Evolutionary conservation across 2,797 vertebrate species (phyloP), one percentile per base, ranked within the genome.

Genomic region (Phrynocephalus vlangalii): DNA sequence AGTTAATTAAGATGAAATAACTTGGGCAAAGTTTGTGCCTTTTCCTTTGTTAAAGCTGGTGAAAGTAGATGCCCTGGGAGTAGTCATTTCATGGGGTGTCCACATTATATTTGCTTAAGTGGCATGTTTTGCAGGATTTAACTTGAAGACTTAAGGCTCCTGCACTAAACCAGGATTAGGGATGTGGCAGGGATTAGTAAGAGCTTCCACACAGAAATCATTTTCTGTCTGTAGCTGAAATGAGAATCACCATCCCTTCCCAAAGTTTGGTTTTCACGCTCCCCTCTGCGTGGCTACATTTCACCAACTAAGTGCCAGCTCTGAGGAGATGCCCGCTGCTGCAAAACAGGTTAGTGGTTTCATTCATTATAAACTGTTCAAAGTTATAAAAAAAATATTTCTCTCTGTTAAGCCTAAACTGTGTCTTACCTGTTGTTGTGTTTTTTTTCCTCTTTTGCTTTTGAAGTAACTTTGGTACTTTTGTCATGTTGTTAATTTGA

Each of bases 151-250:
- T 92, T 95, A 94, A 95, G 95, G 93, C 91, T 91, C 92, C 89
- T 87, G 71, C 87, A 93, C 91, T 94, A 96, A 96, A 86, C 90
- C 90, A 90, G 0, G 88, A 96, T 96, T 96, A 96, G 93, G 84
- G 91, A 87, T 84, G 84, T 91, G 85, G 70, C 72, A 89, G 84
- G 91, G 95, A 95, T 95, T 96, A 95, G 81, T 85, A 82, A 0
- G 0, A 79, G 66, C 84, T 91, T 87, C 26, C 84, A 48, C 82
- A 28, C 0, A 89, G 79, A 92, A 94, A 82, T 68, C 73, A 28
- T 88, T 82, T 89, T 78, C 79, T 87, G 80, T 30, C 72, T 52
- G 60, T 1, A 80, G 78, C 83, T 71, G 87, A 22, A 79, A 93
- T 91, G 92, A 86, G 82, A 88, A 66, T 60, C 83, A 68, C 86